phyloP scores from a whole-genome alignment of 1,140 invertebrate genomes.

The Laodelphax striatellus region DNA sequence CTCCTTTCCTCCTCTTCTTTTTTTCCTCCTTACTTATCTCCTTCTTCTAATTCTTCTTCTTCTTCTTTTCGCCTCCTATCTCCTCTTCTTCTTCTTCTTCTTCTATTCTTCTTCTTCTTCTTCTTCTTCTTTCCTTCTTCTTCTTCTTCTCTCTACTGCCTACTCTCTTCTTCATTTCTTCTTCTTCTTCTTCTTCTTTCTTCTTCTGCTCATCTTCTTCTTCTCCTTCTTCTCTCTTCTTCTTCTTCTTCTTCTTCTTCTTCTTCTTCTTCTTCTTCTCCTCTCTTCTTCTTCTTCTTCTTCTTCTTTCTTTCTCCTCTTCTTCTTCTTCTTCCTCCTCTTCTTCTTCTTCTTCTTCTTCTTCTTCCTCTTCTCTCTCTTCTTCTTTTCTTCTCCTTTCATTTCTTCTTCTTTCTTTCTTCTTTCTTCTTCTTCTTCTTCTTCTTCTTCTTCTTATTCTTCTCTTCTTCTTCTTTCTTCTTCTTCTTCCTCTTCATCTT shows the following conservation, averaged over 20 bases:
- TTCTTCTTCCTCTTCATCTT: too few species aligned
- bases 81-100: background rate
- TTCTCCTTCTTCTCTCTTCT: too few species aligned
- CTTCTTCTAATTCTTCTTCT: too few species aligned
- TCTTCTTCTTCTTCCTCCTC: background rate
- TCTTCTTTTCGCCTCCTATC: background rate
- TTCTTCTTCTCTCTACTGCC: background rate
- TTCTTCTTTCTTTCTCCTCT: too few species aligned
- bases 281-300: too few species aligned
- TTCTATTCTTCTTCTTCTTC: constrained; percentile 3
- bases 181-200: constrained; percentile 16
- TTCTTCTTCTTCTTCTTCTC: too few species aligned
- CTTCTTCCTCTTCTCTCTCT: background rate
- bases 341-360: constrained; percentile 9
- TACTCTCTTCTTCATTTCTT: constrained; percentile 10
- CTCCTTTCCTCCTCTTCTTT: constrained; percentile 4
- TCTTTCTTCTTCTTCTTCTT: too few species aligned
- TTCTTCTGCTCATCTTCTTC: constrained; percentile 11
- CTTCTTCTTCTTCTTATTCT: too few species aligned
- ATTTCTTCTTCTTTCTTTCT: background rate
- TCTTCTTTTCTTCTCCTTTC: constrained; percentile 9
- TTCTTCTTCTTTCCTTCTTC: constrained; percentile 2
- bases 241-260: too few species aligned
- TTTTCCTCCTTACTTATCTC: background rate
- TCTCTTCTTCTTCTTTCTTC: too few species aligned